These are phyloP conservation scores for Kryphioiulus occultus DNA, from an alignment of 2,888 invertebrate species.

Conservation along the genomic window DNA sequence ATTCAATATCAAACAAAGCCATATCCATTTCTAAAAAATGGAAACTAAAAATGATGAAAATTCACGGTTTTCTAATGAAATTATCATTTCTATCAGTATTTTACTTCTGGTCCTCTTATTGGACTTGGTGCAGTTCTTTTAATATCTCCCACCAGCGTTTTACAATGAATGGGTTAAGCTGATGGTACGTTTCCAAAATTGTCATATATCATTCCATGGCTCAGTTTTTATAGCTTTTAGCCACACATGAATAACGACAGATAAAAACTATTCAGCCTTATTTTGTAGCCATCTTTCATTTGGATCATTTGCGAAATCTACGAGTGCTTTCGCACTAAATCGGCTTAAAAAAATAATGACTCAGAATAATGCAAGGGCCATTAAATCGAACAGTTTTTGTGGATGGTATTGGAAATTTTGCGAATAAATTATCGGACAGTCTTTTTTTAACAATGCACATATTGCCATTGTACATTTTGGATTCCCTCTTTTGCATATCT, in stretches of 20 bases:
- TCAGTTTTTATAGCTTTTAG: not conserved
- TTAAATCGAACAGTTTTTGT: slow-evolving; percentile 11
- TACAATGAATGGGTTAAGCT: not conserved
- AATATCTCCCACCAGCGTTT: too few relatives aligned
- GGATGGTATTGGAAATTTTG: not conserved
- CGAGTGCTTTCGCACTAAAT: not conserved
- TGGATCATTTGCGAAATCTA: slow-evolving; percentile 21
- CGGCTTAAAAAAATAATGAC: slow-evolving; percentile 38
- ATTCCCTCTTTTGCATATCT: slow-evolving; percentile 29
- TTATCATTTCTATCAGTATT: too few relatives aligned
- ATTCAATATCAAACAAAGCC: too few relatives aligned
- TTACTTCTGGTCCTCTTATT: too few relatives aligned
- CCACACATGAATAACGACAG: slow-evolving; percentile 6
- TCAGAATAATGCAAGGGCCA: not conserved
- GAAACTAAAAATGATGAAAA: too few relatives aligned
- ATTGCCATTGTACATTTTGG: not conserved
- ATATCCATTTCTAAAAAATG: too few relatives aligned
- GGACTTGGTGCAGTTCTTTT: too few relatives aligned
- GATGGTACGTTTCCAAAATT: not conserved
- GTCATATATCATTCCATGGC: not conserved
- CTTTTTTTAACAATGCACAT: slow-evolving; percentile 17
- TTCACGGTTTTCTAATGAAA: too few relatives aligned
- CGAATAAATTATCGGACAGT: not conserved
- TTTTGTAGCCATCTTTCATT: slow-evolving; percentile 1
- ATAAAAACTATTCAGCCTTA: not conserved